These are phyloP conservation scores for Gallinago media DNA, from an alignment of 2,113 vertebrate species.

Conservation along the genomic window DNA sequence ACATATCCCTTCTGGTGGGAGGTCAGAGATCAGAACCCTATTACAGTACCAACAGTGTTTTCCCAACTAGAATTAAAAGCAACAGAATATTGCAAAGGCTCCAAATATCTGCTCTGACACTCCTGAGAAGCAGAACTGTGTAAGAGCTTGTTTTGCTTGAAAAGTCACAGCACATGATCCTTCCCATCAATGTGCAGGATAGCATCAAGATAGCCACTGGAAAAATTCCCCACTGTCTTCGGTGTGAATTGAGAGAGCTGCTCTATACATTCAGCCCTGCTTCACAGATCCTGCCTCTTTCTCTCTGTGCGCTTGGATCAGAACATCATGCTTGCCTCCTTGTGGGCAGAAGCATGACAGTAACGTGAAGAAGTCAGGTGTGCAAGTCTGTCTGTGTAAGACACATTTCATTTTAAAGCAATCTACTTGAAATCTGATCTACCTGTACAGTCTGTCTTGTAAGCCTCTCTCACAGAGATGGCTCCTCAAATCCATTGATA, in stretches of 20 bases:
- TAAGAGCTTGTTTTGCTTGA: not conserved
- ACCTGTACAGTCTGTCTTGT: not conserved
- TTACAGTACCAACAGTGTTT: not conserved
- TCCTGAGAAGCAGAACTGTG: not conserved
- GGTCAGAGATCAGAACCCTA: not conserved
- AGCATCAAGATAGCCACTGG: not conserved
- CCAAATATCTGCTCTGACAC: not conserved
- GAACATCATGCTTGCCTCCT: not conserved
- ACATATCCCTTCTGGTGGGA: not conserved
- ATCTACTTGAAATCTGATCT: not conserved
- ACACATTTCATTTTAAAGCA: not conserved
- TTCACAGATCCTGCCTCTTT: not conserved
- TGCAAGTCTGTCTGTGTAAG: not conserved
- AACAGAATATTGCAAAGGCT: not conserved
- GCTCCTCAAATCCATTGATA: not conserved
- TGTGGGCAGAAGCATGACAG: accelerated
- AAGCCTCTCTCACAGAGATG: not conserved
- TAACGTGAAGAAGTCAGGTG: not conserved
- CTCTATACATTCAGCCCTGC: not conserved
- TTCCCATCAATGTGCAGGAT: not conserved
- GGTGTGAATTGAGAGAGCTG: not conserved
- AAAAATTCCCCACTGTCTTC: not conserved
- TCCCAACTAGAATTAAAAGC: not conserved
- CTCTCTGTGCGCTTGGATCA: too few species aligned
- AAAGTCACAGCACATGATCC: not conserved